Evolutionary conservation across 2,797 vertebrate genomes (phyloP), one percentile per base, ranked within the genome.

Genomic region (Calcarius lapponicus): DNA sequence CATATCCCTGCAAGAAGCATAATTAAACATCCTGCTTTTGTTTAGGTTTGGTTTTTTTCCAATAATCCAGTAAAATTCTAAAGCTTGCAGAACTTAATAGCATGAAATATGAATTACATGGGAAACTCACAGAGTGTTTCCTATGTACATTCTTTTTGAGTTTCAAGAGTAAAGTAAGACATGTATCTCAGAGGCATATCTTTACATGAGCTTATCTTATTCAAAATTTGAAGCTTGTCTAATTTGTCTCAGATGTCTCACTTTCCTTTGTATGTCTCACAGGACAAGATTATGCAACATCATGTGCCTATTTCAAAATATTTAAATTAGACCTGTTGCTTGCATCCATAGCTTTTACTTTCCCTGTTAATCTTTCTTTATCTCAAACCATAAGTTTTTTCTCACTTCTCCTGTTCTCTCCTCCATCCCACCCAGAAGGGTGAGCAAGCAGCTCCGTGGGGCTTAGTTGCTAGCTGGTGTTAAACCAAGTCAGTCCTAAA

Each of bases 331-430:
- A 69, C 14, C 5, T 48, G 17, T 60, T 60, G 17, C 19, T 71
- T 71, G 20, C 5, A 14, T 13, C 10, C 0, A 0, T 26, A 7
- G 5, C 7, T 87, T 82, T 82, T 28, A 25, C 17, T 60, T 87
- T 66, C 13, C 11, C 8, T 79, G 17, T 24, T 48, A 42, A 48
- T 43, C 31, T 36, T 19, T 19, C 15, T 36, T 79, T 50, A 50
- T 43, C 24, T 51, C 48, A 66, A 66, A 4, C 2, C 5, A 40
- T 6, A 11, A 42, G 6, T 69, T 88, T 69, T 40, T 51, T 12
- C 31, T 73, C 16, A 60, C 4, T 70, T 71, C 13, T 71, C 8
- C 29, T 20, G 8, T 78, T 72, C n/a, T 66, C 6, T 48, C 28
- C 20, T 36, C 13, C 15, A 50, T 40, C 25, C 18, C 13, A 25